A percentile compares a stretch with the other conserved stretches of the same genome.
Evolutionary conservation across 2,113 vertebrate genomes (phyloP).

Genomic region (Accipiter virgatus): DNA sequence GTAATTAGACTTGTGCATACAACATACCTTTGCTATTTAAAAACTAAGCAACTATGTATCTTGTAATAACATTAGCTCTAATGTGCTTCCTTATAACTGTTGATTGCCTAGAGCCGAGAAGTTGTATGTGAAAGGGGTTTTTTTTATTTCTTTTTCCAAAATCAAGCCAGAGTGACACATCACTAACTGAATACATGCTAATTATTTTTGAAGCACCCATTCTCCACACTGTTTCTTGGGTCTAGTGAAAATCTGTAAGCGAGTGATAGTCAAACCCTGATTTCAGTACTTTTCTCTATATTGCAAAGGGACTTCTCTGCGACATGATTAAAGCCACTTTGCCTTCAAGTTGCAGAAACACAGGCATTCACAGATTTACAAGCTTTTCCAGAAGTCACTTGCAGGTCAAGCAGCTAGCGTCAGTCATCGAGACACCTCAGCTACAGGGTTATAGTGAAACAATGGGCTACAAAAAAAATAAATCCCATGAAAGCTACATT

Average conservation of each 20-base stretch:
- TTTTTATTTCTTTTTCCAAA: not conserved
- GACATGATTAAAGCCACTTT: not conserved
- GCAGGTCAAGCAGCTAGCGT: not conserved
- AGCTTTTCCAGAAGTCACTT: not conserved
- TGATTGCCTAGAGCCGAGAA: conserved; percentile 19
- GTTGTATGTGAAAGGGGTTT: not conserved
- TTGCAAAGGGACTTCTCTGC: not conserved
- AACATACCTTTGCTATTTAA: conserved; percentile 36
- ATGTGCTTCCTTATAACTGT: not conserved
- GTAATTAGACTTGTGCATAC: conserved; percentile 13
- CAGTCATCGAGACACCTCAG: not conserved
- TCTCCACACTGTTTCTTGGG: not conserved
- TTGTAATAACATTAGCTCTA: not conserved
- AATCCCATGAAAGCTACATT: not conserved
- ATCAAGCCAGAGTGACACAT: not conserved
- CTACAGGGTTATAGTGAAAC: not conserved
- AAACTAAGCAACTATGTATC: conserved; percentile 15
- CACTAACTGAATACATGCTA: not conserved
- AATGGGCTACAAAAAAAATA: not conserved
- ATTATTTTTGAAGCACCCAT: not conserved
- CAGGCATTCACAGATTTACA: not conserved
- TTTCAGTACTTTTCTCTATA: not conserved
- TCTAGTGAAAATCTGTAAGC: not conserved
- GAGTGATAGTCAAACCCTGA: not conserved
- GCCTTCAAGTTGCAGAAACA: not conserved